Evolutionary conservation across 2,113 vertebrate genomes (phyloP).

Genomic region (Onychostoma macrolepis): DNA sequence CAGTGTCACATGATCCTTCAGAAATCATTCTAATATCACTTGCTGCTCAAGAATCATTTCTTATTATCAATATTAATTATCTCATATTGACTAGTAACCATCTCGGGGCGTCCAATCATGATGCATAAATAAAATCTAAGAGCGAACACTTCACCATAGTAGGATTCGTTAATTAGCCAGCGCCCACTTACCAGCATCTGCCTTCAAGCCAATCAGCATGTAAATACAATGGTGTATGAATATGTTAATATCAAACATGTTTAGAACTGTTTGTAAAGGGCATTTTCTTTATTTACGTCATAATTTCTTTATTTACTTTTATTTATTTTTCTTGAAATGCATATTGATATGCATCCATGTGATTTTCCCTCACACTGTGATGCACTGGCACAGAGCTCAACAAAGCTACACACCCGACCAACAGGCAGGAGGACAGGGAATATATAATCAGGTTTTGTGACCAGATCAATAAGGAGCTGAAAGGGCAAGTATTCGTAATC

Average conservation of each 20-base stretch:
- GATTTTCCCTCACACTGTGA: background rate
- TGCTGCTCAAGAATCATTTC: background rate
- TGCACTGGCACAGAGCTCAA: background rate
- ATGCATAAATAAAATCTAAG: background rate
- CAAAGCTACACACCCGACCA: conserved; percentile 95
- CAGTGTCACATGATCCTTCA: too few relatives aligned
- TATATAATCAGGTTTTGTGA: conserved; percentile 99
- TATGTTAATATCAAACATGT: background rate
- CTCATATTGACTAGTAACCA: background rate
- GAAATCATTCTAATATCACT: background rate
- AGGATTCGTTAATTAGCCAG: background rate
- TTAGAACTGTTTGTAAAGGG: background rate
- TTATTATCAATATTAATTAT: background rate
- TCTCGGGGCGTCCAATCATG: background rate
- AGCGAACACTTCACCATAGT: background rate
- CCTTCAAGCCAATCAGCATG: background rate
- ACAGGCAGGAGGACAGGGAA: conserved; percentile 98
- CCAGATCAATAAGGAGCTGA: conserved; percentile 97
- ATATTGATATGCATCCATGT: background rate
- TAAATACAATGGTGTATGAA: background rate
- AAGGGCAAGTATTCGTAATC: conserved; percentile 79
- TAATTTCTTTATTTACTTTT: background rate
- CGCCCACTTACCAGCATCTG: background rate
- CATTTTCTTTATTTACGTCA: too few relatives aligned
- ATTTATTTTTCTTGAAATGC: background rate